phyloP scores from a whole-genome alignment of 2,113 vertebrate genomes.

The Oxyura jamaicensis region DNA sequence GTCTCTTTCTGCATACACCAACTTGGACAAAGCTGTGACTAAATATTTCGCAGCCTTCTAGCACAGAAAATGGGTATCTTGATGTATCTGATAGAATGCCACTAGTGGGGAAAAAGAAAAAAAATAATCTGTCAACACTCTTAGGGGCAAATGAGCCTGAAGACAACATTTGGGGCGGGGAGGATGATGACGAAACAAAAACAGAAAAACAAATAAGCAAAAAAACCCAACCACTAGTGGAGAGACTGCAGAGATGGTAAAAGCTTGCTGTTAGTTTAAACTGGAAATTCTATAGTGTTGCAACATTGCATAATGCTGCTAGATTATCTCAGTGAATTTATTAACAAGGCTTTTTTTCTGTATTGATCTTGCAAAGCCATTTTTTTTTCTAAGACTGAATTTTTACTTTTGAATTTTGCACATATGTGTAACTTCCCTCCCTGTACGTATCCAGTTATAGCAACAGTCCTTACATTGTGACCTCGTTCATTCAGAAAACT shows the following conservation, averaged over 20 bases:
- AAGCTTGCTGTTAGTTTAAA: not conserved
- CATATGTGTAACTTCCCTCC: not conserved
- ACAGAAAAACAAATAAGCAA: not conserved
- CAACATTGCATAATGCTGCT: not conserved
- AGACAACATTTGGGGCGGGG: not conserved
- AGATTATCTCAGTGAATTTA: not conserved
- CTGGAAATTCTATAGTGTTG: not conserved
- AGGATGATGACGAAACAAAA: not conserved
- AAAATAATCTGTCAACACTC: not conserved
- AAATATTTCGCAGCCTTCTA: not conserved
- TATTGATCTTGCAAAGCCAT: not conserved
- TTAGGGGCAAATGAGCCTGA: not conserved
- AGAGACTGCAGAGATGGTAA: not conserved
- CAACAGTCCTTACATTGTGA: not conserved
- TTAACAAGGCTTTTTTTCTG: not conserved
- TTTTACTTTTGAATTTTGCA: not conserved
- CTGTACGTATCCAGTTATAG: not conserved
- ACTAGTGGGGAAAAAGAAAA: not conserved
- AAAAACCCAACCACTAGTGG: not conserved
- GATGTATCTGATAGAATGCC: not conserved
- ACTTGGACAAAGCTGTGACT: not conserved
- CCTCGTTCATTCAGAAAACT: not conserved
- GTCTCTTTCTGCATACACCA: not conserved
- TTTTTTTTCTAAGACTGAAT: not conserved
- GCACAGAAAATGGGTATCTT: not conserved